A percentile compares a stretch with the other conserved stretches of the same genome.
These are phyloP conservation scores for Salvelinus sp. DNA, from an alignment of 2,113 vertebrate genomes.

Conservation along the genomic window DNA sequence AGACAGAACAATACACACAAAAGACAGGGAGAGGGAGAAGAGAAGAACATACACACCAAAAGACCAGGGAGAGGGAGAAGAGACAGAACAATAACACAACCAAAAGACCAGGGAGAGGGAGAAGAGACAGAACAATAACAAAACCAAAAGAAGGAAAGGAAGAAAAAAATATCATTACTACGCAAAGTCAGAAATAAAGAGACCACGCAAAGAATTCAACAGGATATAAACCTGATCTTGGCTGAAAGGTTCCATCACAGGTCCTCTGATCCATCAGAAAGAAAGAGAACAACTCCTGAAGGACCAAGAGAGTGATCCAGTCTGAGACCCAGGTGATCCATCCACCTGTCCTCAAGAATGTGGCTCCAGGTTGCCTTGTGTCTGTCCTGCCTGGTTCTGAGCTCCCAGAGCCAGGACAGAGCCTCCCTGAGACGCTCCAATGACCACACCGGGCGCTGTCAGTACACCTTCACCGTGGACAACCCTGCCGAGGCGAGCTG, in stretches of 20 bases:
- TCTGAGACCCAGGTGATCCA: background rate
- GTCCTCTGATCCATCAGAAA: too few species aligned
- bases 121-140: too few species aligned
- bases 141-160: too few species aligned
- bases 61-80: too few species aligned
- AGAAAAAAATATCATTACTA: background rate
- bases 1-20: too few species aligned
- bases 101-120: too few species aligned
- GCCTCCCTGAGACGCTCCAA: constrained; percentile 43
- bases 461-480: constrained; percentile 65
- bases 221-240: too few species aligned
- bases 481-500: constrained; percentile 56
- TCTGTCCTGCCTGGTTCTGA: constrained; percentile 37
- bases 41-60: too few species aligned
- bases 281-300: too few species aligned
- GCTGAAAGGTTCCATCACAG: background rate
- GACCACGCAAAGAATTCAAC: background rate
- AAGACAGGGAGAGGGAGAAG: too few species aligned
- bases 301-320: background rate
- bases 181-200: background rate
- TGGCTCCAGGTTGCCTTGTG: constrained; percentile 41
- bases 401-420: constrained; percentile 21
- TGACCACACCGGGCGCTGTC: constrained; percentile 48
- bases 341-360: constrained; percentile 35
- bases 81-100: too few species aligned